A percentile compares a stretch with the other conserved stretches of the same genome.
Evolutionary conservation across 1,140 invertebrate species (phyloP).

Genomic region (Aphelenchoides avenae): DNA sequence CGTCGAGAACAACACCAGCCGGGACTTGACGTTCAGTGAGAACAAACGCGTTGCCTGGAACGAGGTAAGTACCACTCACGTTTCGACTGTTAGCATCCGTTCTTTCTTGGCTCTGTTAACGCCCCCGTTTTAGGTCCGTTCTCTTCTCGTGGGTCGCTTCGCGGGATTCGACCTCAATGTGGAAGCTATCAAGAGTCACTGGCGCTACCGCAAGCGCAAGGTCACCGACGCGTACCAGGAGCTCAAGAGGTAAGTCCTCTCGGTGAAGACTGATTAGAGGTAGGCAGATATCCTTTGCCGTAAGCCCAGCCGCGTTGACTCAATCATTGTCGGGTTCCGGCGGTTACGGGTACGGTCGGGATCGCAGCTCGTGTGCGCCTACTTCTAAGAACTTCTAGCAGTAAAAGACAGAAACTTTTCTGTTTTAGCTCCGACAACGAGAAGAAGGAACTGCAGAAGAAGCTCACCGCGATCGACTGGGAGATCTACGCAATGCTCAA

Average conservation of each 20-base stretch:
- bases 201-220: slow-evolving; percentile 32
- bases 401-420: slow-evolving; percentile 13
- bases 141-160: slow-evolving; percentile 14
- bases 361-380: too few relatives aligned
- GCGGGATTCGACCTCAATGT: slow-evolving; percentile 28
- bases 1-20: slow-evolving; percentile 33
- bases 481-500: slow-evolving; percentile 21
- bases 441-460: slow-evolving; percentile 13
- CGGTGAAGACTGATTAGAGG: background rate
- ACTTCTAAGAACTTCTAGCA: too few relatives aligned
- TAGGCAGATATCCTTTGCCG: background rate
- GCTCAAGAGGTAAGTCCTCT: slow-evolving; percentile 4
- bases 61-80: too few relatives aligned
- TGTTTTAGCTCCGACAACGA: slow-evolving; percentile 17
- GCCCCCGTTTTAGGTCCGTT: slow-evolving; percentile 16
- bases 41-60: slow-evolving; percentile 38
- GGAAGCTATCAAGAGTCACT: slow-evolving; percentile 33
- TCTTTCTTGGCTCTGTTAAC: background rate
- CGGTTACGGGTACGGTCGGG: too few relatives aligned
- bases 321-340: too few relatives aligned
- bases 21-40: slow-evolving; percentile 31
- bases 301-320: background rate
- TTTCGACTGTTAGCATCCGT: slow-evolving; percentile 7
- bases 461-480: slow-evolving; percentile 19
- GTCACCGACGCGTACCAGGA: slow-evolving; percentile 31